Percentiles rank a stretch among this genome's conserved stretches.
Evolutionary conservation across 2,113 vertebrate species (phyloP).

Genomic region (Notarius quadriscutis): DNA sequence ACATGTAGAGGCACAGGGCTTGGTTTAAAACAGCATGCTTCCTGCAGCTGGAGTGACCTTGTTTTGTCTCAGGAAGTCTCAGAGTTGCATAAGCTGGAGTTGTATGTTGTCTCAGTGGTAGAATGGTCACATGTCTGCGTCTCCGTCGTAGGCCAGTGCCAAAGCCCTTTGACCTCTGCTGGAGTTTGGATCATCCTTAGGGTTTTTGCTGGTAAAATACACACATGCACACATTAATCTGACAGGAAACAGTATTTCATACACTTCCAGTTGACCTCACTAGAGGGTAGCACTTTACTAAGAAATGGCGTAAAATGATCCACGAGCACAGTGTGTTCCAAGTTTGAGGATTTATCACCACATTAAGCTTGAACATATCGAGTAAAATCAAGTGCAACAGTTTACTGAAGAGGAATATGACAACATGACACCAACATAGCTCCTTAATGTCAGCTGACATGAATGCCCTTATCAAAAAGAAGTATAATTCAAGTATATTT

Average conservation of each 20-base stretch:
- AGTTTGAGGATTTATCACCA: not conserved
- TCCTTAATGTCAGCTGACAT: not conserved
- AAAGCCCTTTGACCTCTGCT: conserved; percentile 89
- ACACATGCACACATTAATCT: conserved; percentile 53
- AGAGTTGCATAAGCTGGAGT: conserved; percentile 27
- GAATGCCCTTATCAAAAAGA: too few species aligned
- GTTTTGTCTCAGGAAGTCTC: conserved; percentile 25
- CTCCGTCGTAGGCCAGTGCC: conserved; percentile 92
- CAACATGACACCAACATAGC: not conserved
- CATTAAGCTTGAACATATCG: not conserved
- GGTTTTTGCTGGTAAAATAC: conserved; percentile 77
- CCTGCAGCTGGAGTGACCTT: conserved; percentile 18
- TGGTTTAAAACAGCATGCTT: conserved; percentile 14
- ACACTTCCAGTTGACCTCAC: conserved; percentile 27
- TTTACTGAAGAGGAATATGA: not conserved
- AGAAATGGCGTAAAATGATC: not conserved
- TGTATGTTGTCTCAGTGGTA: not conserved
- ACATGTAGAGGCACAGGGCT: conserved; percentile 36
- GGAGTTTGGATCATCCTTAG: conserved; percentile 80
- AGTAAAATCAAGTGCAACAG: not conserved
- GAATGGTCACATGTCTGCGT: conserved; percentile 87
- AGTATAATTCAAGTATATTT: too few species aligned
- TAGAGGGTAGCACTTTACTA: conserved; percentile 29
- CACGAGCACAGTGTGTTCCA: not conserved
- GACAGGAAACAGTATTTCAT: not conserved